These are phyloP conservation scores for Nymphalis urticae DNA, from an alignment of 2,888 invertebrate genomes.

Conservation along the genomic window DNA sequence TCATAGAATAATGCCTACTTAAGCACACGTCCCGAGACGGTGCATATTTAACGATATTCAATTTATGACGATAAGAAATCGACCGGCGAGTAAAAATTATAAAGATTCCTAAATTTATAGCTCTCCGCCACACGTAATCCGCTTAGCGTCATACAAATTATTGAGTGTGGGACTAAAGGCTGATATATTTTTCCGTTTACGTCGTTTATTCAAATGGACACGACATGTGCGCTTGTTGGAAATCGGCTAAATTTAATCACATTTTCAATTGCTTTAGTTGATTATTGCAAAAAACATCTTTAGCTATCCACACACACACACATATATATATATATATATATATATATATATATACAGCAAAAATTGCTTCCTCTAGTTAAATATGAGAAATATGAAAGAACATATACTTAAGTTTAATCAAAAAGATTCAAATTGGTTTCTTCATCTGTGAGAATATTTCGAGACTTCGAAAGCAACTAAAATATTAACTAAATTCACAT, in stretches of 20 bases:
- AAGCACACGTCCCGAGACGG: slow-evolving; percentile 57
- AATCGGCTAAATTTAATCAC: slow-evolving; percentile 1
- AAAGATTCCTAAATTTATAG: slow-evolving; percentile 80
- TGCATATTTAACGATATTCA: slow-evolving; percentile 76
- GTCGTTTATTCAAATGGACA: slow-evolving; percentile 44
- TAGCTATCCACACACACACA: neutral
- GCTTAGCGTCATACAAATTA: slow-evolving; percentile 76
- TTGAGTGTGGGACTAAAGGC: slow-evolving; percentile 77
- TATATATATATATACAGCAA: too few relatives aligned
- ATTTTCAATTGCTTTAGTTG: neutral
- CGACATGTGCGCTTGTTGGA: slow-evolving; percentile 25
- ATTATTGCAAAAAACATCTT: neutral
- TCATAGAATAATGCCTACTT: slow-evolving; percentile 67
- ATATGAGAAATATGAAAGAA: too few relatives aligned
- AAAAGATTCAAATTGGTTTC: too few relatives aligned
- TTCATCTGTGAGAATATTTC: too few relatives aligned
- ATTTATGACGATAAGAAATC: slow-evolving; percentile 76
- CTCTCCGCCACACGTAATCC: slow-evolving; percentile 64
- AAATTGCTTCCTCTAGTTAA: neutral
- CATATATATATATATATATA: too few relatives aligned
- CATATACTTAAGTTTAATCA: too few relatives aligned
- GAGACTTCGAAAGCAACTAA: too few relatives aligned
- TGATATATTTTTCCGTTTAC: slow-evolving; percentile 74
- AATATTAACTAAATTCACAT: too few relatives aligned
- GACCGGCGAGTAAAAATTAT: slow-evolving; percentile 74